Conservation (phyloP, 1,140 invertebrate species). For the Bombus fervidus region DNA sequence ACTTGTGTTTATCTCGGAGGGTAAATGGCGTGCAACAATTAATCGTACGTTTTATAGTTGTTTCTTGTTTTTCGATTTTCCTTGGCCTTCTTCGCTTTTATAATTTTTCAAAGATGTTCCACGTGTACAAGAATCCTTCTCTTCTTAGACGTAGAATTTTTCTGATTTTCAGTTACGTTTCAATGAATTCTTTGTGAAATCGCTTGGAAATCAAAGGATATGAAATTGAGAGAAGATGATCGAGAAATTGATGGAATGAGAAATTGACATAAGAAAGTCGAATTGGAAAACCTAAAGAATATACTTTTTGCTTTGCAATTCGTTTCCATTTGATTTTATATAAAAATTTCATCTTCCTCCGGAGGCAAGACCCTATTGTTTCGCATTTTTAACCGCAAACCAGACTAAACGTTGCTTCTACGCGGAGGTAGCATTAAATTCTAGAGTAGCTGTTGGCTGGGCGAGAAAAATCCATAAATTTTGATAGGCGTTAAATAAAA, state of each 20-base stretch:
- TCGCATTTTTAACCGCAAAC: neutral
- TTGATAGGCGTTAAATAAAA: constrained; percentile 82
- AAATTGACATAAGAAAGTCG: too few species aligned
- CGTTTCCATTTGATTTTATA: too few species aligned
- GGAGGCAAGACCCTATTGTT: neutral
- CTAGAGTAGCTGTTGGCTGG: neutral
- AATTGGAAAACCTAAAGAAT: too few species aligned
- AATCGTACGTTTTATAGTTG: neutral
- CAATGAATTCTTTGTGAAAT: neutral
- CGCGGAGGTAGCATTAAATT: neutral
- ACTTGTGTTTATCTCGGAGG: neutral
- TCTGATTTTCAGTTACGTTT: neutral
- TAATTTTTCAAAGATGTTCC: neutral
- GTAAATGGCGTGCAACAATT: neutral
- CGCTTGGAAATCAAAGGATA: too few species aligned
- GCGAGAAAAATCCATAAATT: constrained; percentile 78
- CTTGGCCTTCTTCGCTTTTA: neutral
- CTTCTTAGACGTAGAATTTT: too few species aligned
- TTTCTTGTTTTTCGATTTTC: neutral
- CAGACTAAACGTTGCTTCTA: neutral
- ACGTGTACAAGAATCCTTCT: neutral
- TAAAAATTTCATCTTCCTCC: neutral
- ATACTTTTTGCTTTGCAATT: neutral
- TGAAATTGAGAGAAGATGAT: too few species aligned
- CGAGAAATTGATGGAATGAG: too few species aligned